phyloP scores from a whole-genome alignment of 2,113 vertebrate species.

The Numenius arquata region DNA sequence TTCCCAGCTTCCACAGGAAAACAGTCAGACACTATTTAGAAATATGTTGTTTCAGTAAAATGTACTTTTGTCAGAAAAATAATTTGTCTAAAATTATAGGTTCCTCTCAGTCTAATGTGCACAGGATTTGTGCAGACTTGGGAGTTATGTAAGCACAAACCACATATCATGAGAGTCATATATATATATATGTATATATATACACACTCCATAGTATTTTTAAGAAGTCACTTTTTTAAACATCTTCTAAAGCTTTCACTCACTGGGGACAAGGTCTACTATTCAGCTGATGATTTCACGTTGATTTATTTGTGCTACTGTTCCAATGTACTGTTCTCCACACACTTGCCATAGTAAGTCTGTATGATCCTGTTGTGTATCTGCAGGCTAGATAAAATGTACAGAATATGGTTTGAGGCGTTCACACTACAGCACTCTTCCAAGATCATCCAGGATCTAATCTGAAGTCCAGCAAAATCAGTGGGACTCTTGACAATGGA shows the following conservation, averaged over 20 bases:
- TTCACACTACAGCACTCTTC: not conserved
- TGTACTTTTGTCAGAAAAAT: not conserved
- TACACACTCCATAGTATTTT: not conserved
- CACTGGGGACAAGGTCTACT: not conserved
- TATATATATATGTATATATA: too few relatives aligned
- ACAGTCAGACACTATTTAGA: not conserved
- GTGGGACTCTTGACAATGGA: not conserved
- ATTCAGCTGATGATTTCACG: not conserved
- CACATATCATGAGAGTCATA: not conserved
- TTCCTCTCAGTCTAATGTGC: not conserved
- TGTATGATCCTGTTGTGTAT: not conserved
- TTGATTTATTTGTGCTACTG: not conserved
- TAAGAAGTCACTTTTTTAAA: not conserved
- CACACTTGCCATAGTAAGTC: not conserved
- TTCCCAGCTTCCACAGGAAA: constrained; percentile 1
- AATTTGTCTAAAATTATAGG: not conserved
- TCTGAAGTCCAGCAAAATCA: not conserved
- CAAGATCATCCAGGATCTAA: not conserved
- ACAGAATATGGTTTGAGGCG: not conserved
- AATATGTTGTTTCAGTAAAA: not conserved
- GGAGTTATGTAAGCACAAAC: constrained; percentile 14
- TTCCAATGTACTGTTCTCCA: not conserved
- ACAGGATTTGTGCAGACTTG: not conserved
- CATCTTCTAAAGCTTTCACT: not conserved
- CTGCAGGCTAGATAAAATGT: not conserved